A percentile compares a stretch with the other conserved stretches of the same genome.
phyloP scores from a whole-genome alignment of 1,140 invertebrate genomes.

The Dolichoris vasculosae region DNA sequence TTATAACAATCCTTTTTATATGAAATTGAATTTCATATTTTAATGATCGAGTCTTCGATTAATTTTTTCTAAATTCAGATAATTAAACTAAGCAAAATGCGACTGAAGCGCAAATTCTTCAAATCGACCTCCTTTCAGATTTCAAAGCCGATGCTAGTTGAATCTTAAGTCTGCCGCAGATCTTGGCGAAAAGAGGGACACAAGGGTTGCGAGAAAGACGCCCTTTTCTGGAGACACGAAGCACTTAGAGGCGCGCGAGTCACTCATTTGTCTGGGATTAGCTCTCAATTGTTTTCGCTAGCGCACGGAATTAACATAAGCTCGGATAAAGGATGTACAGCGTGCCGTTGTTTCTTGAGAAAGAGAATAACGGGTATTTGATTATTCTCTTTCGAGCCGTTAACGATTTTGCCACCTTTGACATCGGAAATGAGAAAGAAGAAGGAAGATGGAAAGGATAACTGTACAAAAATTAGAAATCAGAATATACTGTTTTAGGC shows the following conservation, averaged over 20 bases:
- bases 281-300: conserved; percentile 71
- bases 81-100: conserved; percentile 14
- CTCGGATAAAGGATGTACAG: conserved; percentile 71
- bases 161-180: conserved; percentile 15
- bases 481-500: too few relatives aligned
- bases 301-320: conserved; percentile 73
- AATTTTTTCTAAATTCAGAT: not conserved
- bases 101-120: not conserved
- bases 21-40: too few relatives aligned
- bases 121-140: conserved; percentile 7
- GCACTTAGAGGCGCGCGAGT: conserved; percentile 57
- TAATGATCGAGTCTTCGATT: too few relatives aligned
- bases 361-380: conserved; percentile 52
- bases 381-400: conserved; percentile 31
- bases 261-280: conserved; percentile 75
- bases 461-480: not conserved
- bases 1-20: too few relatives aligned
- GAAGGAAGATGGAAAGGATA: not conserved
- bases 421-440: not conserved
- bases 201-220: not conserved
- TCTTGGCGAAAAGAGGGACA: not conserved
- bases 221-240: not conserved
- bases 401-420: conserved; percentile 11
- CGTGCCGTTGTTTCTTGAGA: not conserved
- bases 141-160: not conserved